Conservation (phyloP, 2,888 invertebrate genomes). For the Abrostola tripartita region DNA sequence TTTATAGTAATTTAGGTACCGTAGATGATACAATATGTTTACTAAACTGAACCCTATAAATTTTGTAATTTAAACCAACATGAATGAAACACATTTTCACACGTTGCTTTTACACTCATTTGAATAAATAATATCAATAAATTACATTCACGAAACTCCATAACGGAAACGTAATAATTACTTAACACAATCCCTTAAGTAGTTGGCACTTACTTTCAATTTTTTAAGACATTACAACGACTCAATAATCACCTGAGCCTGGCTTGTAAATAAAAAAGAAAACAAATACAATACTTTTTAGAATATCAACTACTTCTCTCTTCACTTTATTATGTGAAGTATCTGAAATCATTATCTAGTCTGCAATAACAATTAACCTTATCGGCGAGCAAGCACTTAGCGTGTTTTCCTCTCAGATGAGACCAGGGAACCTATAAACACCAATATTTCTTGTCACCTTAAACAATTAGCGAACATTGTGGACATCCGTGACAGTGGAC, state of each 20-base stretch:
- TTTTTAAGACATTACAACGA: slow-evolving; percentile 30
- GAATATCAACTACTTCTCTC: slow-evolving; percentile 5
- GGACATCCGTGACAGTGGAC: slow-evolving; percentile 65
- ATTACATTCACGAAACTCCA: background rate
- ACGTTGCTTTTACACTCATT: background rate
- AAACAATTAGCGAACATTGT: slow-evolving; percentile 69
- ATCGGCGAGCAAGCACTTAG: slow-evolving; percentile 31
- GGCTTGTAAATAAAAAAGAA: slow-evolving; percentile 3
- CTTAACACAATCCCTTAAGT: slow-evolving; percentile 11
- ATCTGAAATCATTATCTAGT: slow-evolving; percentile 30
- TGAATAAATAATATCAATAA: background rate
- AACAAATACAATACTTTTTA: slow-evolving; percentile 8
- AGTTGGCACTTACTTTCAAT: slow-evolving; percentile 29
- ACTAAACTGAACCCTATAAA: too few species aligned
- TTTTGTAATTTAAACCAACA: too few species aligned
- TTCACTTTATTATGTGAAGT: slow-evolving; percentile 17
- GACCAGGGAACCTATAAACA: slow-evolving; percentile 51
- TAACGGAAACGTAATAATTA: slow-evolving; percentile 4
- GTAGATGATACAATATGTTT: too few species aligned
- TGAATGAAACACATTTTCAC: too few species aligned
- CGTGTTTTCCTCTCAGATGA: slow-evolving; percentile 24
- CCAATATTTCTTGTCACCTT: slow-evolving; percentile 75
- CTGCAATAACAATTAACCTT: slow-evolving; percentile 42
- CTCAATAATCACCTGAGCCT: slow-evolving; percentile 8
- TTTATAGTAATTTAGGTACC: too few species aligned